Conservation (phyloP, 2,888 invertebrate genomes). For the Cartodere bifasciata region DNA sequence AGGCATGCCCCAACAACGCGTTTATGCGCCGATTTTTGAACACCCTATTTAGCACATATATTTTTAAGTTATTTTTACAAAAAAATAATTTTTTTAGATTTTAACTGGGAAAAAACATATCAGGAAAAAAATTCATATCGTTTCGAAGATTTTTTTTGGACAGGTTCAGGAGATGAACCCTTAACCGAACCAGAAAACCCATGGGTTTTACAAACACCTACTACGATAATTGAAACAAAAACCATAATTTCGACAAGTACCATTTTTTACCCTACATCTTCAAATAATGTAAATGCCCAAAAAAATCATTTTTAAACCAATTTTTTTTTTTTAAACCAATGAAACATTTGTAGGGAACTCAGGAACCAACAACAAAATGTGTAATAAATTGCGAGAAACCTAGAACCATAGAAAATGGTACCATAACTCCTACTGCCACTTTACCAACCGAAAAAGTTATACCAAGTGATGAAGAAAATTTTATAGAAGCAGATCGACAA, state of each 20-base stretch:
- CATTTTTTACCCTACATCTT: constrained; percentile 42
- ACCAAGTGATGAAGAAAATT: constrained; percentile 18
- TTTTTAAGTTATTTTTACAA: too few species aligned
- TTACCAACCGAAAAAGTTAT: constrained; percentile 18
- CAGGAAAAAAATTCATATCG: constrained; percentile 33
- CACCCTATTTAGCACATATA: too few species aligned
- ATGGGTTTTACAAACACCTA: constrained; percentile 39
- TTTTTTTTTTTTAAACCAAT: constrained; percentile 15
- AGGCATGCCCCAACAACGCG: too few species aligned
- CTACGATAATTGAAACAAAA: constrained; percentile 50
- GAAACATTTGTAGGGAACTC: constrained; percentile 1
- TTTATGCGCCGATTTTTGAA: too few species aligned
- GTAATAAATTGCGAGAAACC: constrained; percentile 38
- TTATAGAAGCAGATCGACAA: constrained; percentile 44
- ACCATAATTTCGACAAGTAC: constrained; percentile 61
- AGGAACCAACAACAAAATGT: constrained; percentile 36
- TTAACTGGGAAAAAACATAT: too few species aligned
- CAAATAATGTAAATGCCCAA: constrained; percentile 14
- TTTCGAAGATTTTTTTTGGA: constrained; percentile 82
- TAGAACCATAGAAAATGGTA: constrained; percentile 34
- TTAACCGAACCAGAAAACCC: constrained; percentile 32
- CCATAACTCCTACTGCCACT: constrained; percentile 38
- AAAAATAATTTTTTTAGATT: too few species aligned
- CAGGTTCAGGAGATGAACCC: constrained; percentile 72
- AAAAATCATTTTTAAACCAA: constrained; percentile 4